Evolutionary conservation across 2,888 invertebrate genomes (phyloP).

Genomic region (Bellardia bayeri): DNA sequence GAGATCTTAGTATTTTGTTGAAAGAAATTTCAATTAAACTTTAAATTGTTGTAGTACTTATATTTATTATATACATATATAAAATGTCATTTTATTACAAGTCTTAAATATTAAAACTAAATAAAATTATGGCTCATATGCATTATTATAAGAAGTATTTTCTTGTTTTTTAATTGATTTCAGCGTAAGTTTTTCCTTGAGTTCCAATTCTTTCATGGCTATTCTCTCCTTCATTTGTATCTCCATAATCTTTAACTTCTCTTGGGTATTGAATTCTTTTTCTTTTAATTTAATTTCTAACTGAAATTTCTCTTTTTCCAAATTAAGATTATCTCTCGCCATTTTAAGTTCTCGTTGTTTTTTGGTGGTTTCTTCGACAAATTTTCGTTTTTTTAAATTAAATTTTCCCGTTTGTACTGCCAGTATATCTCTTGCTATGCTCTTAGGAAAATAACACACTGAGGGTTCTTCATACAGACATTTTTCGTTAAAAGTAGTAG

Average conservation of each 20-base stretch:
- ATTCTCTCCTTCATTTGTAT: slow-evolving; percentile 62
- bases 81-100: no score
- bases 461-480: slow-evolving; percentile 26
- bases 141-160: slow-evolving; percentile 25
- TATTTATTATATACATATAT: neutral
- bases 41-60: neutral
- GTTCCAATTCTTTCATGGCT: slow-evolving; percentile 55
- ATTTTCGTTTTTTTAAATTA: slow-evolving; percentile 40
- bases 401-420: slow-evolving; percentile 55
- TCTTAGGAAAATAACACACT: slow-evolving; percentile 32
- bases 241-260: slow-evolving; percentile 53
- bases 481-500: slow-evolving; percentile 8
- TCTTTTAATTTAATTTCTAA: slow-evolving; percentile 42
- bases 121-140: neutral
- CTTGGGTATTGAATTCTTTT: slow-evolving; percentile 50
- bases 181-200: slow-evolving; percentile 42
- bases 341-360: slow-evolving; percentile 33
- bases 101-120: neutral
- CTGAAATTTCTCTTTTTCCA: slow-evolving; percentile 56
- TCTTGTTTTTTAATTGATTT: slow-evolving; percentile 23
- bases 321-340: slow-evolving; percentile 12
- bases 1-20: neutral
- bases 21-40: neutral
- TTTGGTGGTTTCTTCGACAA: slow-evolving; percentile 9
- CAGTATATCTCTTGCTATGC: slow-evolving; percentile 55